Evolutionary conservation across 2,797 vertebrate genomes (phyloP).

Genomic region (Gallinago nigripennis): DNA sequence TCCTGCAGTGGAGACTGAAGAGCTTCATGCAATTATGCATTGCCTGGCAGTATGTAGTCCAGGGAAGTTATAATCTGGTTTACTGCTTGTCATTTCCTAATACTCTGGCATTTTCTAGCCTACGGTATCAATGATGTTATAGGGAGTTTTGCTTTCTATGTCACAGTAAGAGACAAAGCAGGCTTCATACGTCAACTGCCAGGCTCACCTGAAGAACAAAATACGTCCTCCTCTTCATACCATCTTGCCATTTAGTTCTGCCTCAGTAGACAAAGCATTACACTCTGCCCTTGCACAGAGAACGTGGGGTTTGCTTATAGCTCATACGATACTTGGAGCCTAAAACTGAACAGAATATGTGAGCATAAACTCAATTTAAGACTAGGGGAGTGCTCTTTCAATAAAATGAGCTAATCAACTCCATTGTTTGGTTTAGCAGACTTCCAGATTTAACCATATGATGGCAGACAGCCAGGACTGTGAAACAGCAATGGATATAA

Average conservation of each 20-base stretch:
- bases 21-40: background rate
- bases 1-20: background rate
- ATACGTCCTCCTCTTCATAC: background rate
- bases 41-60: background rate
- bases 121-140: background rate
- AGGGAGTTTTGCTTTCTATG: background rate
- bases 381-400: background rate
- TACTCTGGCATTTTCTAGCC: background rate
- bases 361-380: background rate
- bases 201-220: background rate
- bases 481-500: background rate
- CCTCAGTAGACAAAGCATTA: background rate
- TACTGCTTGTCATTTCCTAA: slow-evolving; percentile 17
- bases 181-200: background rate
- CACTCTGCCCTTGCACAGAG: too few species aligned
- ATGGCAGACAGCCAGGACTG: background rate
- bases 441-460: background rate
- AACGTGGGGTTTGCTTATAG: background rate
- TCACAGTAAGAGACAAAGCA: background rate
- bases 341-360: background rate
- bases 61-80: background rate
- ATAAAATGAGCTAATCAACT: background rate
- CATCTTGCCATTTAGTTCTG: background rate
- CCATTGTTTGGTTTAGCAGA: background rate
- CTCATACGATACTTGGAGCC: rapidly evolving